Conservation (phyloP, 2,888 invertebrate genomes). For the Agrochola litura region DNA sequence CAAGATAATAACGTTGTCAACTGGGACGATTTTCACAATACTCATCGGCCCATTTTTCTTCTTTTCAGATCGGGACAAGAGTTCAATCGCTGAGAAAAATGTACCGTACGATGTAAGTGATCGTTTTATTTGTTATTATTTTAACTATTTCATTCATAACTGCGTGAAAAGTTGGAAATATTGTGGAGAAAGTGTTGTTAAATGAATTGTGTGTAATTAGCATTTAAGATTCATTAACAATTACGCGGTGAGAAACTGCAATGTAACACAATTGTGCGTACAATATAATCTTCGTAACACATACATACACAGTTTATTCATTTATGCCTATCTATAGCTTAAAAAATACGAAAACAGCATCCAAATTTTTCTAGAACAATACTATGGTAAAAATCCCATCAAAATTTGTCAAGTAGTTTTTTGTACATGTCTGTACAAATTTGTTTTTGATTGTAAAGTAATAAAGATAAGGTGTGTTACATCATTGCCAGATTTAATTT, state of each 20-base stretch:
- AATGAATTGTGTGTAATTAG: conserved; percentile 68
- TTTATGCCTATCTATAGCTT: neutral
- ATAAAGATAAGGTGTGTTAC: conserved; percentile 50
- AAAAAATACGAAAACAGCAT: neutral
- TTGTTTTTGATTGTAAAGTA: conserved; percentile 47
- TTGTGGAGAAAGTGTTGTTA: conserved; percentile 61
- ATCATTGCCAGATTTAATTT: conserved; percentile 52
- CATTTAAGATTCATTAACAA: conserved; percentile 72
- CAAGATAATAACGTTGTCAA: conserved; percentile 64
- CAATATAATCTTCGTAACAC: conserved; percentile 26
- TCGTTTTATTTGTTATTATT: conserved; percentile 67
- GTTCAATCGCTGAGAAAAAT: conserved; percentile 91
- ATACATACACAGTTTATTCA: neutral
- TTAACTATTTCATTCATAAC: conserved; percentile 75
- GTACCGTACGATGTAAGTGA: conserved; percentile 92
- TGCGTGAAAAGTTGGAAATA: conserved; percentile 51
- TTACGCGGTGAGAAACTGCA: conserved; percentile 62
- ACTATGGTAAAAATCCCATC: conserved; percentile 13
- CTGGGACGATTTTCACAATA: conserved; percentile 71
- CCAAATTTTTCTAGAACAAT: neutral
- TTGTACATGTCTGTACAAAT: conserved; percentile 27
- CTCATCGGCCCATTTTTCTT: conserved; percentile 77
- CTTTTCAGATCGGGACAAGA: conserved; percentile 91
- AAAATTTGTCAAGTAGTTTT: conserved; percentile 46
- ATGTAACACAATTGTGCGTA: conserved; percentile 53